Evolutionary conservation across 37 sponge, comb jelly and placozoan genomes (phyloP).

Genomic region (Hormiphora californensis): DNA sequence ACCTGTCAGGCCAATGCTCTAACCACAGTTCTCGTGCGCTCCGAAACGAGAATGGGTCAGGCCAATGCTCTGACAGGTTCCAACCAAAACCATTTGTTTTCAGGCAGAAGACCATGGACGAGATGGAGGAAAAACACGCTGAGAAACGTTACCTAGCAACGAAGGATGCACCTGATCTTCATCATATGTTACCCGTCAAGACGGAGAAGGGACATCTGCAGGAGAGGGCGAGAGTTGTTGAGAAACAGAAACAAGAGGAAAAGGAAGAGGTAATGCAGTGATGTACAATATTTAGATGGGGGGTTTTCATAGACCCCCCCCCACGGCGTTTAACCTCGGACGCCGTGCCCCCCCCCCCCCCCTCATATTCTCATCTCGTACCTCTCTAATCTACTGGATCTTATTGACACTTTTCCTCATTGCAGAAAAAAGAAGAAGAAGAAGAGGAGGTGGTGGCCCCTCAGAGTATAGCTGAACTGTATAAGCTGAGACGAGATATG

Average conservation of each 20-base stretch:
- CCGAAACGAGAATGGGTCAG: too few relatives aligned
- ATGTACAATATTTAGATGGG: too few relatives aligned
- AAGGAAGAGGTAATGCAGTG: neutral
- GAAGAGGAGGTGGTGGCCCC: neutral
- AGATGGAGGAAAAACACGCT: conserved; percentile 29
- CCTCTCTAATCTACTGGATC: neutral
- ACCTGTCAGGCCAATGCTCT: too few relatives aligned
- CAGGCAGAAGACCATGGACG: conserved; percentile 41
- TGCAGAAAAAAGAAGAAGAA: neutral
- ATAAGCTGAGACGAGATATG: neutral
- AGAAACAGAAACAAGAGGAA: neutral
- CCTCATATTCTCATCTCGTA: neutral
- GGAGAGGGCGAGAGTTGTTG: conserved; percentile 5
- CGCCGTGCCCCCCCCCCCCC: neutral
- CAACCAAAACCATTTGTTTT: too few relatives aligned
- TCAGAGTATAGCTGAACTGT: neutral
- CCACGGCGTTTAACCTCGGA: neutral
- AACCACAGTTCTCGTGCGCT: too few relatives aligned
- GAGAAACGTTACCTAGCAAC: neutral
- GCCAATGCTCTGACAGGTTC: too few relatives aligned
- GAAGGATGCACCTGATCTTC: neutral
- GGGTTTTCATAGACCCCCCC: neutral
- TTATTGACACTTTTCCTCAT: neutral
- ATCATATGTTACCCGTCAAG: conserved; percentile 49
- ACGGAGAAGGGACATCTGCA: conserved; percentile 12